Base-by-base conservation (phyloP, 2,113 vertebrate genomes). In the Ailuropoda melanoleuca region DNA sequence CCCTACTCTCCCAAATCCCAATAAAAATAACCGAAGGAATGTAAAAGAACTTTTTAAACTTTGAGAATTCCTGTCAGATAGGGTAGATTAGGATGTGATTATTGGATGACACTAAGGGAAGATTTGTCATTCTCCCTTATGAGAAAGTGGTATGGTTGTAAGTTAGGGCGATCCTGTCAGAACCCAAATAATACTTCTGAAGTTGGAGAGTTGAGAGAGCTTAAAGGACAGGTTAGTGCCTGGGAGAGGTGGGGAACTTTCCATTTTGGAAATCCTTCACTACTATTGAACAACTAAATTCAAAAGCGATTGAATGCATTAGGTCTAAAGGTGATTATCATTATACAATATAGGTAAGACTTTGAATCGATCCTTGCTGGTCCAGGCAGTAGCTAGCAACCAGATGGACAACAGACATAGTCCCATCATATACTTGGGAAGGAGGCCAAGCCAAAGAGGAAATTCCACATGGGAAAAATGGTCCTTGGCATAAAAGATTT, bases 1-100 rank as follows among this genome's bases (percentile, higher is more conserved):
- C 12, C 31, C 15, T 72, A 46, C 9, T 62, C 34, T 81, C 34
- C 23, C 58, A 75, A 62, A 62, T 89, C 43, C 50, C 31, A 85
- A 58, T 39, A 64, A 84, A 89, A 85, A 94, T 86, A 86, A 78
- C 23, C 31, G 72, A 74, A 80, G 68, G 18, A 64, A 43, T 58
- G 10, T n/a, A 39, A 34, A 56, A 66, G 14, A 55, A 43, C 1
- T 86, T 80, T 60, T 80, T 53, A 60, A 88, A 91, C 43, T 60
- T 82, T 74, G 90, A 91, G 81, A 88, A 88, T 93, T 50, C 78
- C 34, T 93, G 24, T 66, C 55, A 74, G 60, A n/a, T n/a, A 88
- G 91, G n/a, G 48, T 50, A 60, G 68, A 60, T 56, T 60, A 62
- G n/a, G 23, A 74, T 85, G 24, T 91, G 48, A 43, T 39, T 77